Percentiles rank a stretch among this genome's conserved stretches.
Evolutionary conservation across 2,888 invertebrate species (phyloP).

Genomic region (Microctonus hyperodae): DNA sequence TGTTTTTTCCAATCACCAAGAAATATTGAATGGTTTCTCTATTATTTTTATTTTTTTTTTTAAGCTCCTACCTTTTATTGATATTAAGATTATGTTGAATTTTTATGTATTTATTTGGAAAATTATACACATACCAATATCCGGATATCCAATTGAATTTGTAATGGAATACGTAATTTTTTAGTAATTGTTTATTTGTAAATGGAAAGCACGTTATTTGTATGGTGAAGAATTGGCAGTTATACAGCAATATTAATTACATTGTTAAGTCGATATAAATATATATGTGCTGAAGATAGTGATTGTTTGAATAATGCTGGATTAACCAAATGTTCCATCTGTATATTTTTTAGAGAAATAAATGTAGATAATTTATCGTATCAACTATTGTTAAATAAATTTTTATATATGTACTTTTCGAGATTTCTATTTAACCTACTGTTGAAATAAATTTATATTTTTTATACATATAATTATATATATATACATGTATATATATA

Average conservation of each 20-base stretch:
- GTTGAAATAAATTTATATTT: background rate
- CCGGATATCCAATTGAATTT: background rate
- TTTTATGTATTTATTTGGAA: no score
- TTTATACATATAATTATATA: background rate
- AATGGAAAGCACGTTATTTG: background rate
- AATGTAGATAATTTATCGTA: background rate
- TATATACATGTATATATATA: background rate
- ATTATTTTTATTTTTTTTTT: background rate
- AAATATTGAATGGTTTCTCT: conserved; percentile 14
- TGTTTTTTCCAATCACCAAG: conserved; percentile 22
- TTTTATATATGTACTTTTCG: background rate
- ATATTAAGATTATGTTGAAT: no score
- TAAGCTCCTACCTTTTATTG: background rate
- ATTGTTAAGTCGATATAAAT: background rate
- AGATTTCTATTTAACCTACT: background rate
- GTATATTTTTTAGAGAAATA: background rate
- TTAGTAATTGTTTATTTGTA: background rate
- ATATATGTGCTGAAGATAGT: background rate
- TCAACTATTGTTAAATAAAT: background rate
- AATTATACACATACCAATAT: background rate
- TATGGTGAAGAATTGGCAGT: background rate
- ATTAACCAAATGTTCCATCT: background rate
- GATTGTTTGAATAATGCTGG: background rate
- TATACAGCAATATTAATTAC: background rate
- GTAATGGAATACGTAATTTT: background rate